Conservation (phyloP, 2,113 vertebrate species). For the Theristicus caerulescens region DNA sequence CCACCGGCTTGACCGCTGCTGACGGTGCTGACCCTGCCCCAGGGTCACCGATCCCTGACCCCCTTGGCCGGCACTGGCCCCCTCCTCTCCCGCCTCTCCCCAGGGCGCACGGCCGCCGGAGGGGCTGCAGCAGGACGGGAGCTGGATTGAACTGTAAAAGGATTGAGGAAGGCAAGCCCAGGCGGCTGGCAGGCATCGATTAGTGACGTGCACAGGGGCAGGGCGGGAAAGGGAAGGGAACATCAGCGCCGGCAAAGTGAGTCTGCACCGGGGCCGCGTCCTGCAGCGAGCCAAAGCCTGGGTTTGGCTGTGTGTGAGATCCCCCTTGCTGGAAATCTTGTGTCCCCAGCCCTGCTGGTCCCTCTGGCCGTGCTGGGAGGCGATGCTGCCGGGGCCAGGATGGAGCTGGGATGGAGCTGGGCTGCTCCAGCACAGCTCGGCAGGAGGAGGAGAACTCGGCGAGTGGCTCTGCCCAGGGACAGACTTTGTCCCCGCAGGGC, state of each 20-base stretch:
- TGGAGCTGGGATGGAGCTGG: not conserved
- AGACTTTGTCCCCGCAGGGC: not conserved
- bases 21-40: not conserved
- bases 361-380: not conserved
- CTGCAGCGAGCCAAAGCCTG: not conserved
- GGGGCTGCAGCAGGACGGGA: not conserved
- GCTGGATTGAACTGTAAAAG: not conserved
- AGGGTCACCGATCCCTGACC: accelerated
- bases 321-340: not conserved
- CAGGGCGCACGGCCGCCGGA: accelerated
- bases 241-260: not conserved
- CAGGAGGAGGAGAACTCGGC: not conserved
- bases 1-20: accelerated
- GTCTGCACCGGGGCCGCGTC: accelerated
- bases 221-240: not conserved
- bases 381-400: not conserved
- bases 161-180: not conserved
- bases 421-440: not conserved
- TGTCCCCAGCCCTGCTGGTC: not conserved
- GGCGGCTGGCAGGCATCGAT: not conserved
- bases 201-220: not conserved
- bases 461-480: not conserved
- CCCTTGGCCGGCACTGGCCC: accelerated
- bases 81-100: not conserved
- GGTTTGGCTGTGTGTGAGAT: not conserved